These are phyloP conservation scores for Trichopoda pennipes DNA, from an alignment of 2,888 invertebrate species.

Conservation along the genomic window DNA sequence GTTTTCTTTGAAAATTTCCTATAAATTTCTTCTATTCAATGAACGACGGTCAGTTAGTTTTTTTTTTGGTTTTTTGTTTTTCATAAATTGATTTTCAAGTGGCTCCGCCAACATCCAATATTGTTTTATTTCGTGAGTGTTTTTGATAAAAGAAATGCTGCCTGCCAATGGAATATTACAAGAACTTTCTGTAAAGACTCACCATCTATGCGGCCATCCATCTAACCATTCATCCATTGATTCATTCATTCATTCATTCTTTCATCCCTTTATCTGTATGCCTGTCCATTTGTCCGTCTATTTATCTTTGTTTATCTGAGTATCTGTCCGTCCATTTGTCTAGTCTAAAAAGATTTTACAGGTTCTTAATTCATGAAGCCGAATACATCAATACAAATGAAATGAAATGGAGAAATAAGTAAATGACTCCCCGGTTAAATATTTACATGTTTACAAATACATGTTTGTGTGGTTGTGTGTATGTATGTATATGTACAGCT, in stretches of 20 bases:
- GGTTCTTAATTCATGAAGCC: constrained; percentile 35
- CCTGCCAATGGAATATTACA: constrained; percentile 57
- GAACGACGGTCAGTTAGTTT: constrained; percentile 19
- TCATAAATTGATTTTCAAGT: constrained; percentile 67
- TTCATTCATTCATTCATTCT: constrained; percentile 5
- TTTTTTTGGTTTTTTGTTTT: constrained; percentile 50
- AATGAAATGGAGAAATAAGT: constrained; percentile 24
- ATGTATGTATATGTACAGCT: not conserved
- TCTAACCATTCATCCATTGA: not conserved
- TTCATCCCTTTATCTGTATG: constrained; percentile 4
- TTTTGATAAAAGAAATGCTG: constrained; percentile 64
- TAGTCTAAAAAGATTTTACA: constrained; percentile 32
- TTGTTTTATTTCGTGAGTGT: constrained; percentile 61
- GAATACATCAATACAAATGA: constrained; percentile 31
- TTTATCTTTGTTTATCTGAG: constrained; percentile 6
- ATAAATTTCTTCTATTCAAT: constrained; percentile 17
- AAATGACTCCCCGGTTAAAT: constrained; percentile 25
- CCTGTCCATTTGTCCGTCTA: constrained; percentile 7
- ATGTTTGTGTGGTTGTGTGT: too few species aligned
- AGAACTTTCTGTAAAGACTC: constrained; percentile 26
- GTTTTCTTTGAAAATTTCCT: constrained; percentile 49
- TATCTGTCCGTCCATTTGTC: not conserved
- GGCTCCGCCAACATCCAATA: constrained; percentile 67
- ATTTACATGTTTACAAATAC: not conserved
- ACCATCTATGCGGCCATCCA: constrained; percentile 4